A percentile compares a stretch with the other conserved stretches of the same genome.
Conservation (phyloP, 2,888 invertebrate species). For the Eumacrocentrus americanus region DNA sequence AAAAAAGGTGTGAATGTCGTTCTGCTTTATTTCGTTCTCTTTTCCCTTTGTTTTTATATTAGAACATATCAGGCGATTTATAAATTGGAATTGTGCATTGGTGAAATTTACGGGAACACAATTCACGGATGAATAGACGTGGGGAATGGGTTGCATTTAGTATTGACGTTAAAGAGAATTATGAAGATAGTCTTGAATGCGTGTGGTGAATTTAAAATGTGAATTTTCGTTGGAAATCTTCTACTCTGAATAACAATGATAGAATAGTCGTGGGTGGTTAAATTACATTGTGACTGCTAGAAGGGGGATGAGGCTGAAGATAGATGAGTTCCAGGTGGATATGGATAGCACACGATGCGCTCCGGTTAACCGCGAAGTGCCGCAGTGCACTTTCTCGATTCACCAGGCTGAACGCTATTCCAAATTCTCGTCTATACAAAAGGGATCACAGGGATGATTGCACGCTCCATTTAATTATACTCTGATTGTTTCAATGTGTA, state of each 20-base stretch:
- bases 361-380: conserved; percentile 21
- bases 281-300: background rate
- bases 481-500: background rate
- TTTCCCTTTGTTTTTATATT: no score
- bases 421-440: background rate
- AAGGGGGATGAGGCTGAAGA: conserved; percentile 12
- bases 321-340: conserved; percentile 26
- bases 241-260: conserved; percentile 8
- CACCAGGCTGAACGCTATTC: conserved; percentile 4
- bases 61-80: no score
- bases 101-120: no score
- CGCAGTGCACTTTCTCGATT: conserved; percentile 25
- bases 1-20: no score
- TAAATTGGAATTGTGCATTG: no score
- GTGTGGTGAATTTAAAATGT: background rate
- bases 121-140: no score
- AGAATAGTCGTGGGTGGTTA: background rate
- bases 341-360: conserved; percentile 21
- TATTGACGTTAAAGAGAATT: background rate
- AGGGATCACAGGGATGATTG: background rate
- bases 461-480: background rate
- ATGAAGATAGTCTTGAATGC: background rate
- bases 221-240: background rate
- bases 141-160: background rate
- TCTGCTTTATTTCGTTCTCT: no score